These are phyloP conservation scores for Rissa tridactyla DNA, from an alignment of 2,113 vertebrate genomes.

Conservation along the genomic window DNA sequence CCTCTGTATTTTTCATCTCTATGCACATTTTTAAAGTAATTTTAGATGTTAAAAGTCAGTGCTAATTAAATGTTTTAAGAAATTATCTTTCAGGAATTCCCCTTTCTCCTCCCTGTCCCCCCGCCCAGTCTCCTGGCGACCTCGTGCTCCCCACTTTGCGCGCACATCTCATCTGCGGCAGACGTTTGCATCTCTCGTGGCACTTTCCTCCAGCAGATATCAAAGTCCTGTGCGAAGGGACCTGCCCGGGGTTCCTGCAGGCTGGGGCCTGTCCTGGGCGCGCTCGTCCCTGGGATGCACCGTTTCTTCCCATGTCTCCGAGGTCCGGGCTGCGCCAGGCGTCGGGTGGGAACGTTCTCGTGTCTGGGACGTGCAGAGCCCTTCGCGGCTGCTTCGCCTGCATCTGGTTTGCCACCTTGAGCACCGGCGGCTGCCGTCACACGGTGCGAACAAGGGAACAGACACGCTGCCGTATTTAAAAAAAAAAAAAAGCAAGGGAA, in stretches of 20 bases:
- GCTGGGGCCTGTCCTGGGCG: neutral
- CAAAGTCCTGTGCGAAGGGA: neutral
- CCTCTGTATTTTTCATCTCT: conserved; percentile 30
- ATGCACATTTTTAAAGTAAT: neutral
- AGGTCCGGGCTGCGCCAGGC: neutral
- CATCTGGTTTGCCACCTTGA: neutral
- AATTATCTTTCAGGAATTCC: conserved; percentile 46
- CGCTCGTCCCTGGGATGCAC: neutral
- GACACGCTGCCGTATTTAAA: neutral
- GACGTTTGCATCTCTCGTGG: neutral
- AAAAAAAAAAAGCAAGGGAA: neutral
- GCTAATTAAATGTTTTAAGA: conserved; percentile 42
- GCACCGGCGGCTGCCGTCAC: neutral
- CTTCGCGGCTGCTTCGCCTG: neutral
- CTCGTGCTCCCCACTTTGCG: neutral
- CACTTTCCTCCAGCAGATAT: neutral
- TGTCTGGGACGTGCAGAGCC: neutral
- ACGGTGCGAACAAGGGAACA: neutral
- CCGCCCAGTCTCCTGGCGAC: neutral
- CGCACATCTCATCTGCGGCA: neutral
- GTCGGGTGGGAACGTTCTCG: neutral
- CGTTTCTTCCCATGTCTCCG: neutral
- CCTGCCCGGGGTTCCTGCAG: conserved; percentile 27
- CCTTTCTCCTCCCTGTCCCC: neutral
- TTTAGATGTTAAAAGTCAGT: conserved; percentile 16